phyloP scores from a whole-genome alignment of 2,113 vertebrate species.

The Donacobius atricapilla region DNA sequence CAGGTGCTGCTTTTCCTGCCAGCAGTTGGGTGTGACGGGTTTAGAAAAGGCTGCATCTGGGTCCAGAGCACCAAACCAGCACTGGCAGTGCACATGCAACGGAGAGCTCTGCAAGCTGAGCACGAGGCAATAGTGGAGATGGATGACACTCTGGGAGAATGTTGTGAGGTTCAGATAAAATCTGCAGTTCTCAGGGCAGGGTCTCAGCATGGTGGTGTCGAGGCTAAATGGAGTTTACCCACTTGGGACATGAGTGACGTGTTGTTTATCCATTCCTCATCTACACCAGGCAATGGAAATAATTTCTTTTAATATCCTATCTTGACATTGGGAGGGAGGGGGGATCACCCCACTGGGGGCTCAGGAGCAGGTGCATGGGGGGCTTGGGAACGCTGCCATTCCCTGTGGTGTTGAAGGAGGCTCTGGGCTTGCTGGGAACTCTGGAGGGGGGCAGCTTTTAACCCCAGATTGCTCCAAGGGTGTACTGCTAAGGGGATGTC shows the following conservation, averaged over 20 bases:
- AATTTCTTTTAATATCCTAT: slow-evolving; percentile 11
- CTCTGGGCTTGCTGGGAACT: background rate
- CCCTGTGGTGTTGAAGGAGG: background rate
- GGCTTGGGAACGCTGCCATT: background rate
- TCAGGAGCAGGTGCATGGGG: slow-evolving; percentile 20
- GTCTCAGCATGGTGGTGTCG: background rate
- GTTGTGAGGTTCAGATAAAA: slow-evolving; percentile 49
- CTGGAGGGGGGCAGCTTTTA: background rate
- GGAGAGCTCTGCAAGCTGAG: background rate
- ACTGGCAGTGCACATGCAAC: rapidly evolving
- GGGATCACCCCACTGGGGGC: background rate
- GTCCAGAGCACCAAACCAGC: background rate
- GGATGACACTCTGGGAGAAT: slow-evolving; percentile 29
- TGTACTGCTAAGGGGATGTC: background rate
- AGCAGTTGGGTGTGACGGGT: no score
- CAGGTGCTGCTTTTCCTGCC: background rate
- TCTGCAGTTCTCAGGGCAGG: slow-evolving; percentile 35
- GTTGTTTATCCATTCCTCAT: slow-evolving; percentile 60
- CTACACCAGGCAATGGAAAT: slow-evolving; percentile 20
- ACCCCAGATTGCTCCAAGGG: background rate
- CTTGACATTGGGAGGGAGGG: background rate
- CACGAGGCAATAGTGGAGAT: background rate
- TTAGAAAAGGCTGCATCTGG: background rate
- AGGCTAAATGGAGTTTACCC: slow-evolving; percentile 53
- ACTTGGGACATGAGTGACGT: background rate